Evolutionary conservation across 2,888 invertebrate species (phyloP).

Genomic region (Auanema freiburgensis): DNA sequence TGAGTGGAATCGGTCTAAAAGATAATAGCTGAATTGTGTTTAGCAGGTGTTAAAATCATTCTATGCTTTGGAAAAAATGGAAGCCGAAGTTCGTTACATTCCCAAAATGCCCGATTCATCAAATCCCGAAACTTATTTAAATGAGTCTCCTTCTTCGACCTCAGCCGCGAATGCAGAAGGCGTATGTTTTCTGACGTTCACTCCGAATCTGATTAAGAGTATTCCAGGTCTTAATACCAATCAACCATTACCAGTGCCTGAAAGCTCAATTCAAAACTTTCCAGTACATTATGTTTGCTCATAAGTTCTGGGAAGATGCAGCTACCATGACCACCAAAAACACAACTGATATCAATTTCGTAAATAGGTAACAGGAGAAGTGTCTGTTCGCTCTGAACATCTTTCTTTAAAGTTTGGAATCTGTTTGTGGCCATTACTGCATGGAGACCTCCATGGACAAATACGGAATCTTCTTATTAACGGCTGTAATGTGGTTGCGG

Average conservation of each 20-base stretch:
- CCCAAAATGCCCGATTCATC: background rate
- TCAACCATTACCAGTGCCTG: conserved; percentile 10
- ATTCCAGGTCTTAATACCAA: conserved; percentile 17
- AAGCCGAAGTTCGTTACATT: conserved; percentile 9
- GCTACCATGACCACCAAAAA: conserved; percentile 3
- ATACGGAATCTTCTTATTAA: conserved; percentile 8
- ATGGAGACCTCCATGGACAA: conserved; percentile 13
- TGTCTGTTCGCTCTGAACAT: background rate
- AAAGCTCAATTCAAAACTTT: conserved; percentile 11
- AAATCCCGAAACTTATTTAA: background rate
- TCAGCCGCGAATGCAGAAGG: conserved; percentile 7
- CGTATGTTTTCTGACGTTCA: background rate
- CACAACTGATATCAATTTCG: conserved; percentile 11
- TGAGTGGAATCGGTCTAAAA: background rate
- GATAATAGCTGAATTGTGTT: conserved; percentile 2
- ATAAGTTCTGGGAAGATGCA: conserved; percentile 16
- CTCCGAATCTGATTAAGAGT: background rate
- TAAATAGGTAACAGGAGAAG: conserved; percentile 13
- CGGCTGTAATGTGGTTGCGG: conserved; percentile 15
- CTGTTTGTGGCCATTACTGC: conserved; percentile 8
- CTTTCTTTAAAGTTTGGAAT: conserved; percentile 16
- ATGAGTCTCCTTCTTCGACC: background rate
- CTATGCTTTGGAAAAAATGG: conserved; percentile 10
- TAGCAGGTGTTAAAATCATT: conserved; percentile 13
- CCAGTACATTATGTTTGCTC: conserved; percentile 17